phyloP scores from a whole-genome alignment of 2,888 invertebrate genomes.

The Carabus problematicus region DNA sequence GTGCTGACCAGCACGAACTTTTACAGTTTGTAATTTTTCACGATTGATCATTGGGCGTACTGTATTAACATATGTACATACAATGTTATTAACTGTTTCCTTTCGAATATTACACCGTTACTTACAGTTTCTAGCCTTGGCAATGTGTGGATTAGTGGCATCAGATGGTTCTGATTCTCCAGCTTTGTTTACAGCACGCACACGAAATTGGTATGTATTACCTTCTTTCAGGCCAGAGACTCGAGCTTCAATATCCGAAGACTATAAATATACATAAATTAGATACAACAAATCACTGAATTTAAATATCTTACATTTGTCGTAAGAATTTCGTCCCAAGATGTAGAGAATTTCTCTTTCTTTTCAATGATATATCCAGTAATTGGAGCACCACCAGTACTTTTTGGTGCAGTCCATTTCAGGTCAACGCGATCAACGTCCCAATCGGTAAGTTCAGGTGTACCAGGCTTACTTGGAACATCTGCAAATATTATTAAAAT shows the following conservation, averaged over 20 bases:
- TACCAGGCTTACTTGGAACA: constrained; percentile 84
- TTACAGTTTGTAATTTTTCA: constrained; percentile 86
- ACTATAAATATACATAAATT: constrained; percentile 58
- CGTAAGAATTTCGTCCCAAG: constrained; percentile 82
- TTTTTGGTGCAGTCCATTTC: constrained; percentile 82
- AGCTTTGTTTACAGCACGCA: constrained; percentile 93
- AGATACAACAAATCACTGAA: constrained; percentile 15
- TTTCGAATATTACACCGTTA: constrained; percentile 46
- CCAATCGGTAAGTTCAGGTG: constrained; percentile 87
- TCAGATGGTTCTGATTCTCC: constrained; percentile 93
- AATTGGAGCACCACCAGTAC: constrained; percentile 80
- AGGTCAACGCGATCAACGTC: constrained; percentile 88
- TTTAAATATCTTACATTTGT: constrained; percentile 66
- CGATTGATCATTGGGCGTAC: constrained; percentile 96
- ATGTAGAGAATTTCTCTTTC: constrained; percentile 78
- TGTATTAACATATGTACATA: constrained; percentile 53
- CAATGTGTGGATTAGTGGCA: constrained; percentile 83
- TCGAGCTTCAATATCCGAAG: constrained; percentile 79
- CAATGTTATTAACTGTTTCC: constrained; percentile 20
- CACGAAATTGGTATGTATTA: constrained; percentile 94
- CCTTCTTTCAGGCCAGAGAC: constrained; percentile 89
- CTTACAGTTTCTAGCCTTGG: constrained; percentile 87
- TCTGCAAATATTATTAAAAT: constrained; percentile 59
- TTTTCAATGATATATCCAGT: constrained; percentile 89
- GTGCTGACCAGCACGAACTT: constrained; percentile 87